Percentiles rank a stretch among this genome's conserved stretches.
These are phyloP conservation scores for Standfussiana lucernea DNA, from an alignment of 2,888 invertebrate species.

Conservation along the genomic window DNA sequence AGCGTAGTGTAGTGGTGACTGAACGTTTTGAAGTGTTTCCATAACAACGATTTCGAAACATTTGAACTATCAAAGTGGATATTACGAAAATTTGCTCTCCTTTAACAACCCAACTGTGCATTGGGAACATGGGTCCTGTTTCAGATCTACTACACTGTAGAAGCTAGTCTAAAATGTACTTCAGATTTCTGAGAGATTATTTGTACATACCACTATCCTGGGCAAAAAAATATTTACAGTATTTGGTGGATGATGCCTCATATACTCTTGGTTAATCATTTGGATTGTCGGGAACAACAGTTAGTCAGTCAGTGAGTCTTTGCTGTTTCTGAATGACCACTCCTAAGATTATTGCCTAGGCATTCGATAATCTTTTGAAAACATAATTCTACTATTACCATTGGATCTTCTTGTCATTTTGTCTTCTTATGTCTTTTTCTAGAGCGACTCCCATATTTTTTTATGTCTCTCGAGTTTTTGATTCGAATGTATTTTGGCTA, in stretches of 20 bases:
- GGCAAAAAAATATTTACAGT: neutral
- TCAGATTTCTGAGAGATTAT: neutral
- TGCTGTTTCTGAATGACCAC: neutral
- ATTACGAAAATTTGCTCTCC: constrained; percentile 13
- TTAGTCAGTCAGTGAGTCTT: too few relatives aligned
- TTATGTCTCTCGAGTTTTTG: neutral
- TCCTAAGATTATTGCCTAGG: neutral
- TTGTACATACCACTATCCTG: neutral
- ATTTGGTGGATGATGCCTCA: neutral
- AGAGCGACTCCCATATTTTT: neutral
- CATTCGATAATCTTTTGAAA: neutral
- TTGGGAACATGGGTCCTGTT: constrained; percentile 2
- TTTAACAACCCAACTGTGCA: neutral
- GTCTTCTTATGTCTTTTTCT: neutral
- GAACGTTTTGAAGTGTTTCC: constrained; percentile 34
- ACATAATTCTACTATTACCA: neutral
- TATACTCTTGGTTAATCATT: neutral
- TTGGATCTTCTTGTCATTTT: neutral
- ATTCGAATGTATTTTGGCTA: neutral
- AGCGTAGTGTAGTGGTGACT: neutral
- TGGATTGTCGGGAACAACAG: neutral
- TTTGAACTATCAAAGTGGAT: constrained; percentile 20
- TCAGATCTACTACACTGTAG: neutral
- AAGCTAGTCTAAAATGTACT: neutral
- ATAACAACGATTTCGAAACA: constrained; percentile 10